Evolutionary conservation across 1,140 invertebrate genomes (phyloP).

Genomic region (Leucophenga varia): DNA sequence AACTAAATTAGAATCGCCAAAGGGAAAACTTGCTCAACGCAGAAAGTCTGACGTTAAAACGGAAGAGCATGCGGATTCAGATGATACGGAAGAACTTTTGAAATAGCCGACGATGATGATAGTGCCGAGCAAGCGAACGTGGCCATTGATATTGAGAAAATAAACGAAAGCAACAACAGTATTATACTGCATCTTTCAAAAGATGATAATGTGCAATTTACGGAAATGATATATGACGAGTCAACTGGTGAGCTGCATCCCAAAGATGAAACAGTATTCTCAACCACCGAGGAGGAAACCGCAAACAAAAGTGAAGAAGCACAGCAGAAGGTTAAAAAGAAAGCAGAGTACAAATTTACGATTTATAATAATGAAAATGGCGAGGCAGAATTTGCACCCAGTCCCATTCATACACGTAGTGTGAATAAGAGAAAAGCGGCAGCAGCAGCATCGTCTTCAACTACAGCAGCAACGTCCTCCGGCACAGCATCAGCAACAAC

Average conservation of each 20-base stretch:
- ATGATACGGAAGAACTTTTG: too few relatives aligned
- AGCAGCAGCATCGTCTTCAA: too few relatives aligned
- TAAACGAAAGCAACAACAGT: constrained; percentile 13
- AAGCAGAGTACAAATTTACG: constrained; percentile 26
- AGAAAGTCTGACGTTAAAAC: too few relatives aligned
- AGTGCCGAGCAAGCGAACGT: constrained; percentile 14
- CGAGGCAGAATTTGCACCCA: constrained; percentile 19
- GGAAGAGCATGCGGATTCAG: too few relatives aligned
- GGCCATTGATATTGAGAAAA: background rate
- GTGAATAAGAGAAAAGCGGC: constrained; percentile 17
- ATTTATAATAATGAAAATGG: constrained; percentile 30
- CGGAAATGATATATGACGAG: constrained; percentile 26
- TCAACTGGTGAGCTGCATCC: constrained; percentile 12
- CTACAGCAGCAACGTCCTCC: constrained; percentile 11
- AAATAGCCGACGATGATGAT: constrained; percentile 10
- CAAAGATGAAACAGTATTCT: constrained; percentile 9
- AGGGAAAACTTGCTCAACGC: too few relatives aligned
- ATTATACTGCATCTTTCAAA: constrained; percentile 29
- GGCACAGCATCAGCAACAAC: background rate
- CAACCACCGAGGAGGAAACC: too few relatives aligned
- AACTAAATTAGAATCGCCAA: too few relatives aligned
- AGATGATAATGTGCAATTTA: constrained; percentile 25
- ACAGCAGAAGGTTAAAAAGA: too few relatives aligned
- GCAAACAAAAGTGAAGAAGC: too few relatives aligned
- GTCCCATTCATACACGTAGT: constrained; percentile 24